phyloP scores from a whole-genome alignment of 2,888 invertebrate species.

The Danaus chrysippus region DNA sequence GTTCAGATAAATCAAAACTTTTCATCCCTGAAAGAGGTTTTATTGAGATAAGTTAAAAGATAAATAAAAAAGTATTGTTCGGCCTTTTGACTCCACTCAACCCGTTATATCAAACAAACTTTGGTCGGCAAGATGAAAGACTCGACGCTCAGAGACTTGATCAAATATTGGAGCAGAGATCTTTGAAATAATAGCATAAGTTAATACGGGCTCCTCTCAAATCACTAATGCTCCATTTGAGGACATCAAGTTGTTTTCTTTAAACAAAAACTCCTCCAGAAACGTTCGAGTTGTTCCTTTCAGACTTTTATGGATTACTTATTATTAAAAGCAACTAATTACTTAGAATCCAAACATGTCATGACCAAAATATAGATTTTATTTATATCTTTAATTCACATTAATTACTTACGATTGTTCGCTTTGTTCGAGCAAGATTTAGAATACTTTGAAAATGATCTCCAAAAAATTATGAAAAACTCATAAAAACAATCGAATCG shows the following conservation, averaged over 20 bases:
- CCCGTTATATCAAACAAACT: slow-evolving; percentile 34
- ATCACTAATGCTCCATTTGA: slow-evolving; percentile 63
- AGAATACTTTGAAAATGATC: no score
- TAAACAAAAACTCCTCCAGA: slow-evolving; percentile 53
- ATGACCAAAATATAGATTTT: no score
- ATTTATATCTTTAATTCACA: no score
- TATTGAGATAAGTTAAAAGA: slow-evolving; percentile 13
- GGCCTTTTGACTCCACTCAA: slow-evolving; percentile 18
- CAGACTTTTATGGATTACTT: neutral
- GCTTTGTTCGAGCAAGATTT: no score
- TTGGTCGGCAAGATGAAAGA: slow-evolving; percentile 68
- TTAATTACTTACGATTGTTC: no score
- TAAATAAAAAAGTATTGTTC: slow-evolving; percentile 12
- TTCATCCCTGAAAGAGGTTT: neutral
- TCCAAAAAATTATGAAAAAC: neutral
- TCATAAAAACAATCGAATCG: neutral
- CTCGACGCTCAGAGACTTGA: slow-evolving; percentile 66
- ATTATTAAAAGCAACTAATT: no score
- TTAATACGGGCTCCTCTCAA: slow-evolving; percentile 68
- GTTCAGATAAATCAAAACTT: neutral
- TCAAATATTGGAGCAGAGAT: slow-evolving; percentile 67
- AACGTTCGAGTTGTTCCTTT: slow-evolving; percentile 19
- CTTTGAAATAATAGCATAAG: slow-evolving; percentile 77
- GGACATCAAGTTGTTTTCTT: slow-evolving; percentile 70
- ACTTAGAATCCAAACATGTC: no score